These are phyloP conservation scores for Coluber constrictor DNA, from an alignment of 2,797 vertebrate species.

Conservation along the genomic window DNA sequence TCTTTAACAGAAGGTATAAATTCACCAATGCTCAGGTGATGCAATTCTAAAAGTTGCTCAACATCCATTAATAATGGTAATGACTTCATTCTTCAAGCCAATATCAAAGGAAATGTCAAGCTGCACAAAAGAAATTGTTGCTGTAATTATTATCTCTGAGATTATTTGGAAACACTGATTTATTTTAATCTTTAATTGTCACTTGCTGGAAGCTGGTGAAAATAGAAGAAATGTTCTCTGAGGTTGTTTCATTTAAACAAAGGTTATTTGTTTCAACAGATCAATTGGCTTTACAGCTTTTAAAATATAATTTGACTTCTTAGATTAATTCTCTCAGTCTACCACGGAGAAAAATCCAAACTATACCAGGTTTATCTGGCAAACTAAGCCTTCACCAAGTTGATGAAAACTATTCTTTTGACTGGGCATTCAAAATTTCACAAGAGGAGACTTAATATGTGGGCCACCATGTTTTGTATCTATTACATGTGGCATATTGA, in stretches of 20 bases:
- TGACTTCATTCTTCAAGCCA: conserved; percentile 28
- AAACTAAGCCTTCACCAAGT: neutral
- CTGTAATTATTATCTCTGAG: conserved; percentile 41
- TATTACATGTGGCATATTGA: neutral
- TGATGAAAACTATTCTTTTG: neutral
- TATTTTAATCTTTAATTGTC: conserved; percentile 53
- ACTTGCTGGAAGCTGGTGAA: conserved; percentile 41
- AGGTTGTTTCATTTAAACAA: neutral
- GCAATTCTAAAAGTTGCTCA: conserved; percentile 40
- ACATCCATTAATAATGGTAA: conserved; percentile 38
- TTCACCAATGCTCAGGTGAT: conserved; percentile 48
- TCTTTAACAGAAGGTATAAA: conserved; percentile 61
- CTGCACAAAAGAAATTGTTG: conserved; percentile 39
- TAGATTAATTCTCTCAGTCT: neutral
- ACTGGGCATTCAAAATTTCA: neutral
- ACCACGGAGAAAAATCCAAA: neutral
- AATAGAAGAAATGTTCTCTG: conserved; percentile 35
- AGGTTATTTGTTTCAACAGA: conserved; percentile 26
- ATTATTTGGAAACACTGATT: conserved; percentile 44
- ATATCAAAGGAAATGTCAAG: conserved; percentile 49
- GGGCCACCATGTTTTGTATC: neutral
- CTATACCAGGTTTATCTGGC: neutral
- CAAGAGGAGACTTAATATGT: neutral
- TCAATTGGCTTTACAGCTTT: conserved; percentile 14
- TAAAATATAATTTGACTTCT: neutral